Percentiles rank a stretch among this genome's conserved stretches.
Evolutionary conservation across 1,140 invertebrate species (phyloP).

Genomic region (Saccostrea glomerata): DNA sequence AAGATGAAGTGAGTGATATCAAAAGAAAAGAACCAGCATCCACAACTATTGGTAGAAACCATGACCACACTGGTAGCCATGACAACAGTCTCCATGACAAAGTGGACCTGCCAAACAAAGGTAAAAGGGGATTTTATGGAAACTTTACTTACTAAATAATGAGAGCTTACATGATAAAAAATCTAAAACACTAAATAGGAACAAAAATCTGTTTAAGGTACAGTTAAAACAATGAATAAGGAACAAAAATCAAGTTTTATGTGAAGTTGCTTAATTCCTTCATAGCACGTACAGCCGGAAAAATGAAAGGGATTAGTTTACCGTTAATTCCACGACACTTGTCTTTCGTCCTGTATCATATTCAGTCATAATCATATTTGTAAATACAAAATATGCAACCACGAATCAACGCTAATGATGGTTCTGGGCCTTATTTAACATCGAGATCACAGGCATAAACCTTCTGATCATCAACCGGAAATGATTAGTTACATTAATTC

Average conservation of each 20-base stretch:
- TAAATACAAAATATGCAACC: constrained; percentile 36
- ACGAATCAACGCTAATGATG: constrained; percentile 17
- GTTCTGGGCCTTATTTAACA: constrained; percentile 18
- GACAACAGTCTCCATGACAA: constrained; percentile 42
- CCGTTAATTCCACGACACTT: constrained; percentile 29
- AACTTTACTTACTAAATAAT: no score
- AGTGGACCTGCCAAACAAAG: constrained; percentile 33
- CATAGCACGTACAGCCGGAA: constrained; percentile 29
- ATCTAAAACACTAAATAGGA: no score
- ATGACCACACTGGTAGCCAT: constrained; percentile 36
- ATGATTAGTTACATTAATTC: constrained; percentile 29
- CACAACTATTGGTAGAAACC: constrained; percentile 1
- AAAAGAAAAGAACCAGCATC: constrained; percentile 29
- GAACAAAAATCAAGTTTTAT: no score
- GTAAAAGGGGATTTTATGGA: not conserved
- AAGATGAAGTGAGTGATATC: constrained; percentile 45
- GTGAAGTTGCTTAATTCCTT: constrained; percentile 21
- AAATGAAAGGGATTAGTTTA: constrained; percentile 37
- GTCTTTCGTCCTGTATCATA: constrained; percentile 23
- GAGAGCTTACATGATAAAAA: no score
- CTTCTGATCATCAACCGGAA: constrained; percentile 9
- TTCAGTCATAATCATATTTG: constrained; percentile 35
- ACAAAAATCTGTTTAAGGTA: no score
- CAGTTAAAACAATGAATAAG: no score
- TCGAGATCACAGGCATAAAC: constrained; percentile 11